These are phyloP conservation scores for Thymelicus acteon DNA, from an alignment of 2,888 invertebrate genomes.

Conservation along the genomic window DNA sequence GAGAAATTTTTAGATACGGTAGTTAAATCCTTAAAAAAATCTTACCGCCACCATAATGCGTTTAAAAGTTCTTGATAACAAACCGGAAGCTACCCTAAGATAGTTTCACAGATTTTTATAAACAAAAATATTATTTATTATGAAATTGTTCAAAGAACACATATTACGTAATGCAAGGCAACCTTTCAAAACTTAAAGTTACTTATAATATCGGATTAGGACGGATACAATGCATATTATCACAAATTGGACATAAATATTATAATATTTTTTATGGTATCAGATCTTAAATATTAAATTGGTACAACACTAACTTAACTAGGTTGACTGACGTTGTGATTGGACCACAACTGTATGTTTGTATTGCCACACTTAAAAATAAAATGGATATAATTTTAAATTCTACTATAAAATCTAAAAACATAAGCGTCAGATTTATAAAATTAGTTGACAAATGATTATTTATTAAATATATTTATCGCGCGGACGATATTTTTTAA, in stretches of 20 bases:
- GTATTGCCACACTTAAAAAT: conserved; percentile 41
- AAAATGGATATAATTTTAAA: conserved; percentile 9
- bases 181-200: conserved; percentile 59
- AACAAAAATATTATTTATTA: neutral
- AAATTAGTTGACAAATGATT: conserved; percentile 18
- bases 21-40: conserved; percentile 43
- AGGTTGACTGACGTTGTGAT: conserved; percentile 69
- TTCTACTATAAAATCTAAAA: conserved; percentile 17
- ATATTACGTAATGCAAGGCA: conserved; percentile 79
- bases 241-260: conserved; percentile 58
- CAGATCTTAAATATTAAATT: conserved; percentile 55
- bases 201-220: conserved; percentile 52
- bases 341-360: conserved; percentile 56
- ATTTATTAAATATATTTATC: conserved; percentile 14
- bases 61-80: conserved; percentile 12
- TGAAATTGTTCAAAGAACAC: conserved; percentile 15
- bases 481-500: conserved; percentile 22
- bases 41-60: conserved; percentile 65
- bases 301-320: conserved; percentile 62
- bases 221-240: conserved; percentile 67
- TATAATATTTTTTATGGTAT: conserved; percentile 44
- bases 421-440: conserved; percentile 16
- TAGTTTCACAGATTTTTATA: conserved; percentile 23
- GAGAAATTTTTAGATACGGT: conserved; percentile 7
- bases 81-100: neutral